Base-by-base conservation (phyloP, 2,888 invertebrate genomes). In the Leptopterna dolabrata region DNA sequence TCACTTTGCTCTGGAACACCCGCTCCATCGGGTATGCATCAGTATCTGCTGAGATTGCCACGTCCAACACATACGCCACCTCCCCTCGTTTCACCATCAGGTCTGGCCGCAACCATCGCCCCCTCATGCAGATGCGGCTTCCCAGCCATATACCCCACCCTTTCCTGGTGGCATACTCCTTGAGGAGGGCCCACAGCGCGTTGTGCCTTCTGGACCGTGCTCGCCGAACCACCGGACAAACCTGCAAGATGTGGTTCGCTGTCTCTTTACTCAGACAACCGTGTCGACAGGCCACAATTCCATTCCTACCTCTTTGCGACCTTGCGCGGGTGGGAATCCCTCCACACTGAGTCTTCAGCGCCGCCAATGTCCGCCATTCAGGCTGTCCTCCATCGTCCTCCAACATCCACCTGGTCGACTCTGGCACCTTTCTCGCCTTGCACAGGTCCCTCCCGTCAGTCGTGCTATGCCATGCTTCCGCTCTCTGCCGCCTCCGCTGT, bases 181-280 rank as follows among this genome's bases (percentile, higher is more conserved):
- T n/a, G n/a, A n/a, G n/a, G n/a, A 27, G 14, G 13, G 0, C 19
- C 45, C 2, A n/a, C 0, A 87, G 27, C 14, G 87, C 82, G 29
- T 87, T 89, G 76, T 92, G 91, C 11, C 91, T 89, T 70, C 89
- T 41, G 0, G 92, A 90, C 1, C 91, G 88, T 6, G 90, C 91
- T 89, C 91, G 91, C 88, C 92, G 91, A 0, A 92, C 91, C 51
- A 91, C 73, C 80, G 89, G 89, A 88, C 92, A 92, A 27, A 85
- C 80, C 84, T 92, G 91, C 70, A 91, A 90, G 24, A 91, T 87
- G 80, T 91, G 91, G 6, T 11, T n/a, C n/a, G n/a, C n/a, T n/a
- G n/a, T n/a, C n/a, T n/a, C n/a, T n/a, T n/a, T n/a, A n/a, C n/a
- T n/a, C n/a, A n/a, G n/a, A 89, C 91, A 91, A 0, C 91, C 91